Evolutionary conservation across 2,113 vertebrate genomes (phyloP), one percentile per base, ranked within the genome.

Genomic region (Dasypus novemcinctus): DNA sequence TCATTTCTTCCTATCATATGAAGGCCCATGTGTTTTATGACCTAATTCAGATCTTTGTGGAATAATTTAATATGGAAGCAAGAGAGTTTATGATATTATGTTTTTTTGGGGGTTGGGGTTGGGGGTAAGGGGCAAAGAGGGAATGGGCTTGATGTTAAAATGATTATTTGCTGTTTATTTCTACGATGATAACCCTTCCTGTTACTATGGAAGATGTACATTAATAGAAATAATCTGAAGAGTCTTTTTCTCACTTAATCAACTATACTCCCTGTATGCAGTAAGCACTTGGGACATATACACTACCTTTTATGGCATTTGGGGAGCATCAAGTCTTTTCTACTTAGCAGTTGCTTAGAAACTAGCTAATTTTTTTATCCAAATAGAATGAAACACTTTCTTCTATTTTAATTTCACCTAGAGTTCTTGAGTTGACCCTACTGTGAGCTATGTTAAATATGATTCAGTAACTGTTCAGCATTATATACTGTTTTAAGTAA

Each of bases 381-480:
- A 93, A 94, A 83, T 83, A 93, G 43, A 80, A 90, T 94, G 66
- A 94, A 94, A 93, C 87, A 71, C 12, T 92, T 64, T 76, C 74
- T 57, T 94, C 38, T 36, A 81, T 93, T 97, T 94, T 95, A 96
- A 95, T 82, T 87, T 87, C 68, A 96, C n/a, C 25, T 54, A n/a
- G 80, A 93, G 38, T 87, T 95, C 83, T 97, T 95, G 75, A 96
- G 86, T 91, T 96, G 93, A 87, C 75, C n/a, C 76, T 76, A 74
- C 66, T 4, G 0, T 83, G 79, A 86, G 43, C 75, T 95, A 43
- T 5, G 61, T 93, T 90, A 74, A 78, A 93, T 94, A 81, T 91
- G 87, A 96, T 66, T 93, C 90, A 92, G 81, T 29, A 46, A 88
- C 68, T 97, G 23, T 93, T 95, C 64, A 90, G 49, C 69, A 69